A percentile compares a stretch with the other conserved stretches of the same genome.
Evolutionary conservation across 2,888 invertebrate species (phyloP).

Genomic region (Drosophila bunnanda): DNA sequence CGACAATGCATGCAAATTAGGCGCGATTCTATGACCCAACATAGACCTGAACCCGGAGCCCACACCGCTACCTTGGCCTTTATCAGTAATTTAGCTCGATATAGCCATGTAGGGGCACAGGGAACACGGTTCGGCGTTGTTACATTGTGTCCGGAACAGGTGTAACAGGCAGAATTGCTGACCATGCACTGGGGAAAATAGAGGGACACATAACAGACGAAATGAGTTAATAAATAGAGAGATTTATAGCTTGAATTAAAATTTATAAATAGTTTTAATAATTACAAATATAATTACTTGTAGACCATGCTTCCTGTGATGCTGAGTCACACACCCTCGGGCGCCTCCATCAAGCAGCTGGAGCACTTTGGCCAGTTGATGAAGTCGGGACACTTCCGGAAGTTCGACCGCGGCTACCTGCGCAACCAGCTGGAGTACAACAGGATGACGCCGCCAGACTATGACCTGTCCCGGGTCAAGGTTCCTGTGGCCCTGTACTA

Average conservation of each 20-base stretch:
- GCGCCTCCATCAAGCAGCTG: conserved; percentile 84
- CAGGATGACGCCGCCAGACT: conserved; percentile 85
- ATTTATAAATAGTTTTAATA: neutral
- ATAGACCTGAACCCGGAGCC: conserved; percentile 29
- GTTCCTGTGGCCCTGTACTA: conserved; percentile 87
- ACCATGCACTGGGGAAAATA: neutral
- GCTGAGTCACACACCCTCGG: conserved; percentile 85
- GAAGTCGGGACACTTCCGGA: conserved; percentile 84
- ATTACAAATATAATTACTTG: neutral
- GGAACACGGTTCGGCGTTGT: conserved; percentile 25
- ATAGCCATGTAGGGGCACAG: conserved; percentile 11
- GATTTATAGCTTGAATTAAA: neutral
- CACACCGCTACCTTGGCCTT: neutral
- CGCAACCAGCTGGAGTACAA: conserved; percentile 86
- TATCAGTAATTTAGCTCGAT: conserved; percentile 10
- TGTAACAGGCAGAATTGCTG: conserved; percentile 1
- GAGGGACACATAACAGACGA: too few relatives aligned
- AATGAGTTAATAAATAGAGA: neutral
- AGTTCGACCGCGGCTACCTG: conserved; percentile 84
- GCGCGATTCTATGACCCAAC: conserved; percentile 49
- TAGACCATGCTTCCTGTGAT: conserved; percentile 85
- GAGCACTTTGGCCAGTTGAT: conserved; percentile 85
- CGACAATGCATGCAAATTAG: conserved; percentile 76
- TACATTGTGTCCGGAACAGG: conserved; percentile 35
- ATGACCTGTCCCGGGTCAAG: conserved; percentile 86